These are phyloP conservation scores for Bombus picipes DNA, from an alignment of 1,140 invertebrate genomes.

Conservation along the genomic window DNA sequence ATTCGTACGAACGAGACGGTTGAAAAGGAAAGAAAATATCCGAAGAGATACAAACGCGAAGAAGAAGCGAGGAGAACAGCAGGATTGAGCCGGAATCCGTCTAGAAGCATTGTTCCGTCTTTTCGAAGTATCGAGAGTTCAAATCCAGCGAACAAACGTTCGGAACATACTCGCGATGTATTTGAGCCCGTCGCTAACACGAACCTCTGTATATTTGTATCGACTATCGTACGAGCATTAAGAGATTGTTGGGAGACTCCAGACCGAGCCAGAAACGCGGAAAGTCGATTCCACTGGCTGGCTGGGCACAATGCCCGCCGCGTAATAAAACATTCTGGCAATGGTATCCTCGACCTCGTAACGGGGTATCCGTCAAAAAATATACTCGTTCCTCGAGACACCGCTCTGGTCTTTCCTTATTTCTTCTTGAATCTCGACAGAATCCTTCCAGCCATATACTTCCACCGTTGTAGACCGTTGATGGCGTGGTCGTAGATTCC, in stretches of 20 bases:
- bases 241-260: not conserved
- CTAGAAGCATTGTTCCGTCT: too few relatives aligned
- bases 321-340: constrained; percentile 41
- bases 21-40: too few relatives aligned
- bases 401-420: not conserved
- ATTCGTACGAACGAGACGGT: too few relatives aligned
- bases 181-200: too few relatives aligned
- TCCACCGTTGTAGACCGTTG: not conserved
- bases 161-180: too few relatives aligned
- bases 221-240: too few relatives aligned
- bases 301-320: constrained; percentile 43
- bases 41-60: too few relatives aligned
- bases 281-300: constrained; percentile 23
- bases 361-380: not conserved
- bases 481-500: not conserved
- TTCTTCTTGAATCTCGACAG: not conserved
- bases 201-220: too few relatives aligned
- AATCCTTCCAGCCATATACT: not conserved
- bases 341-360: constrained; percentile 4
- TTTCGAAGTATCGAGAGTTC: too few relatives aligned
- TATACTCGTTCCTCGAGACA: not conserved
- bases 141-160: too few relatives aligned
- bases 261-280: constrained; percentile 32
- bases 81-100: too few relatives aligned
- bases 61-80: too few relatives aligned